These are phyloP conservation scores for Lithophane ornitopus DNA, from an alignment of 2,888 invertebrate genomes.

Conservation along the genomic window DNA sequence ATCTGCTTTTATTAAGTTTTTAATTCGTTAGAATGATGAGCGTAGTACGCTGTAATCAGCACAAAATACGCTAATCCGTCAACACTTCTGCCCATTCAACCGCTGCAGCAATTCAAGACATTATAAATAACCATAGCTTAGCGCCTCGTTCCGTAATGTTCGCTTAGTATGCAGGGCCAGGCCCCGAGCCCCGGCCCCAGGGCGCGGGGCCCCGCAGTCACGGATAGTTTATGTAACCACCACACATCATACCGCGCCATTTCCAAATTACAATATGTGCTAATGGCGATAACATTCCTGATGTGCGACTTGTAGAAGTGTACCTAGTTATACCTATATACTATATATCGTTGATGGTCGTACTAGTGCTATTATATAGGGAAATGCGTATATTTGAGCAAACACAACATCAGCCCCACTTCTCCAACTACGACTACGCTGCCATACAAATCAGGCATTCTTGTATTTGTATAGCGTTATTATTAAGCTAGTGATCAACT, in stretches of 20 bases:
- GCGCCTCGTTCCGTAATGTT: conserved; percentile 15
- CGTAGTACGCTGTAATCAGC: not conserved
- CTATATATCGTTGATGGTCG: not conserved
- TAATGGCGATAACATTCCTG: conserved; percentile 36
- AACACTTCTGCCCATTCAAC: not conserved
- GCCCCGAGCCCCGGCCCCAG: not conserved
- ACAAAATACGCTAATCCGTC: not conserved
- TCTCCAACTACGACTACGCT: not conserved
- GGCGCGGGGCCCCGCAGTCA: not conserved
- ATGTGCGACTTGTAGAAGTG: not conserved
- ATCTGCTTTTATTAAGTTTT: too few relatives aligned
- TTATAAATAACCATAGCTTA: conserved; percentile 4
- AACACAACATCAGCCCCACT: not conserved
- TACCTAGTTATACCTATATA: too few relatives aligned
- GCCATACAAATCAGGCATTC: not conserved
- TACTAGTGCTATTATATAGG: not conserved
- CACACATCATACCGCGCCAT: conserved; percentile 30
- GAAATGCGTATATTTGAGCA: not conserved
- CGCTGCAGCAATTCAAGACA: conserved; percentile 12
- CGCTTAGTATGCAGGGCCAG: conserved; percentile 46
- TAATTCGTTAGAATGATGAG: not conserved
- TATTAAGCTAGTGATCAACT: not conserved
- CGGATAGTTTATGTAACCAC: conserved; percentile 31
- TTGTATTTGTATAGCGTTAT: not conserved
- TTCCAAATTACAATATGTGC: conserved; percentile 48